Base-by-base conservation (phyloP, 2,113 vertebrate species). In the Podarcis cretensis region DNA sequence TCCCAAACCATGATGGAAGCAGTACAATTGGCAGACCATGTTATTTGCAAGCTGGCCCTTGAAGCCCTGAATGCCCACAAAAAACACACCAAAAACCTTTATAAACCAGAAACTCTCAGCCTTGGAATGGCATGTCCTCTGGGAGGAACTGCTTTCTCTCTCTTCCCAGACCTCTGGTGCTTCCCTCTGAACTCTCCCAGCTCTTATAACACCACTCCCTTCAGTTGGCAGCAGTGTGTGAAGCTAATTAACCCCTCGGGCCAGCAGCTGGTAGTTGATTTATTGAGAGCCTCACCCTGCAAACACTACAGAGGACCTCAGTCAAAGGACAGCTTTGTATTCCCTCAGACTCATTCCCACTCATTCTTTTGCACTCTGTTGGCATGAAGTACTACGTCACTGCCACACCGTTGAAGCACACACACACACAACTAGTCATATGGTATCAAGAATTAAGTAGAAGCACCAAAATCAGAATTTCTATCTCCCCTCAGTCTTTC, bases 271-370 rank as follows among this genome's bases (percentile, higher is more conserved):
- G 81, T 76, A 83, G 74, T 35, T 77, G 87, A 77, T 88, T 88
- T 88, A 88, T 83, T 66, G 87, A 66, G 81, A 88, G 16, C 73
- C 63, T 88, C 87, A 88, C 87, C 81, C 81, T 88, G 37, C 87
- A 88, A 83, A 88, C 66, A 88, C 74, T 83, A 68, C 81, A 66
- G 63, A 83, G 87, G 77, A 40, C 23, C 73, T 30, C 23, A 83
- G 35, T 83, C 30, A 77, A 83, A 88, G 40, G 32, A 77, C 40
- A 88, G 32, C 40, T 83, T 88, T 83, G n/a, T 77, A 68, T 76
- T 86, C 81, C 81, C 54, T 88, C 77, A 83, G 76, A 37, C 32
- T 71, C 77, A 80, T 27, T 59, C n/a, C 48, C 57, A 7, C 14
- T 21, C 0, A 43, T 27, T n/a, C 83, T 5, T 80, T 30, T 23